phyloP scores from a whole-genome alignment of 2,797 vertebrate species.

The Anomalospiza imberbis region DNA sequence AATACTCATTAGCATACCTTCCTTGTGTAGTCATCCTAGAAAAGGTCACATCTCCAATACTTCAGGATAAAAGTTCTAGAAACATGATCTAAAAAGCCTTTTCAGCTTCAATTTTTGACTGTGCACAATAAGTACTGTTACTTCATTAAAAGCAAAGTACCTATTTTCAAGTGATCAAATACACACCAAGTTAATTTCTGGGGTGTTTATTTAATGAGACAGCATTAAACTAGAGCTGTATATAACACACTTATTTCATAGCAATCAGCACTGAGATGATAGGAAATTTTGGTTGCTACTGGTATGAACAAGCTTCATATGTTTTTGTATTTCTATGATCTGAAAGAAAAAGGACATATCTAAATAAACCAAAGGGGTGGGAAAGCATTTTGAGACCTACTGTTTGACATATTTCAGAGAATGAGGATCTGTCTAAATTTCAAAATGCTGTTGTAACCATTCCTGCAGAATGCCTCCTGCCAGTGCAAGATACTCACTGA shows the following conservation, averaged over 20 bases:
- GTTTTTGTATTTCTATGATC: background rate
- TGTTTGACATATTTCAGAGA: background rate
- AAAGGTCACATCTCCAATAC: background rate
- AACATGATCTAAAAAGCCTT: background rate
- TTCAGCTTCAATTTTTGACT: background rate
- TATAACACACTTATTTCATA: background rate
- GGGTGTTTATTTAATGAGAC: background rate
- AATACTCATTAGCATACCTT: background rate
- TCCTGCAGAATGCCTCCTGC: background rate
- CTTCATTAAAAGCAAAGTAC: background rate
- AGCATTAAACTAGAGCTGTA: background rate
- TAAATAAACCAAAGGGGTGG: background rate
- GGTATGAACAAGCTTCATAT: background rate
- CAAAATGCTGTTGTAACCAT: background rate
- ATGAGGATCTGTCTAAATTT: background rate
- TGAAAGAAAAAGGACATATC: background rate
- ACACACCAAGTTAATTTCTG: background rate
- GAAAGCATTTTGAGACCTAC: background rate
- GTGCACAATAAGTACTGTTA: background rate
- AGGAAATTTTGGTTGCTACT: background rate
- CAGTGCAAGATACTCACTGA: background rate
- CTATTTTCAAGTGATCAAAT: background rate
- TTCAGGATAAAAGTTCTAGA: background rate
- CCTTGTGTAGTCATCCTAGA: background rate
- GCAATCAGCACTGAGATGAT: background rate